These are phyloP conservation scores for Podocnemis expansa DNA, from an alignment of 2,113 vertebrate genomes.

Conservation along the genomic window DNA sequence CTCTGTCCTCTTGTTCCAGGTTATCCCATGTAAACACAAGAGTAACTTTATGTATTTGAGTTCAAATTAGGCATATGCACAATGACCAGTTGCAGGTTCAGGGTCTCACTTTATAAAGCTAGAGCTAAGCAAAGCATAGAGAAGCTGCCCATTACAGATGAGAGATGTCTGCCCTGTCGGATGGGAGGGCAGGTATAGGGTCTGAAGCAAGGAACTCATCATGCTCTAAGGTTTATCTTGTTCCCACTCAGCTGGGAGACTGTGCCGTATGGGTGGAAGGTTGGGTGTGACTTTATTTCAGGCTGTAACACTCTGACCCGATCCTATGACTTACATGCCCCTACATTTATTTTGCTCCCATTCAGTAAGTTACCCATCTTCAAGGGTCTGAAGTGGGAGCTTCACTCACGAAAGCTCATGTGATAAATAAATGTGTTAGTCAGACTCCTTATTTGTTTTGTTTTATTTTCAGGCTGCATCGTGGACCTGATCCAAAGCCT, in stretches of 20 bases:
- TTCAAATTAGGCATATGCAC: not conserved
- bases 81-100: not conserved
- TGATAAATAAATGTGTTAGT: no score
- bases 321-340: no score
- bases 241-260: not conserved
- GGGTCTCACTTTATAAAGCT: not conserved
- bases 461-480: not conserved
- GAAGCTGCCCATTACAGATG: not conserved
- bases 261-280: not conserved
- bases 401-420: no score
- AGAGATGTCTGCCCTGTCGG: not conserved
- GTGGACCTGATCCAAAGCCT: fast-evolving
- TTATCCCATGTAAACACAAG: not conserved
- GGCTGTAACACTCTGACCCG: no score
- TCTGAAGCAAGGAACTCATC: not conserved
- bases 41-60: not conserved
- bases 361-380: no score
- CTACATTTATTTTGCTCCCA: no score
- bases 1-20: not conserved
- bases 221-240: no score
- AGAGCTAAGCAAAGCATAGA: not conserved
- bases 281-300: not conserved
- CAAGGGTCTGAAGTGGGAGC: no score
- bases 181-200: not conserved
- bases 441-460: no score